A percentile compares a stretch with the other conserved stretches of the same genome.
phyloP scores from a whole-genome alignment of 2,888 invertebrate species.

The Apantesis nais region DNA sequence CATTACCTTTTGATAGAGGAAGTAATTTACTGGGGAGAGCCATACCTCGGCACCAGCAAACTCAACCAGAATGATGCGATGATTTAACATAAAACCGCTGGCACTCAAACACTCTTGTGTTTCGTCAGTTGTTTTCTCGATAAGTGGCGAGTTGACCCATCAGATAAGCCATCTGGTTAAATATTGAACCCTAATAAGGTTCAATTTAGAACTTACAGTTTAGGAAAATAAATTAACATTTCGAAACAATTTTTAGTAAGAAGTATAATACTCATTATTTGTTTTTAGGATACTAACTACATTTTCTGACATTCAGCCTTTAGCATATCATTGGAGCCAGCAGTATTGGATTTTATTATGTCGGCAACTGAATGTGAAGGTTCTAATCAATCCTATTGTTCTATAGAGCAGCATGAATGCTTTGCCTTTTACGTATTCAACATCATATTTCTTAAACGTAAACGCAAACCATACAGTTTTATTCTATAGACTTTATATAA shows the following conservation, averaged over 20 bases:
- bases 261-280: not conserved
- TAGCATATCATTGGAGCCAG: not conserved
- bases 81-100: not conserved
- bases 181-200: too few relatives aligned
- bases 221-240: not conserved
- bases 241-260: not conserved
- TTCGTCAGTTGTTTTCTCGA: too few relatives aligned
- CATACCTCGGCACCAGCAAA: not conserved
- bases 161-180: too few relatives aligned
- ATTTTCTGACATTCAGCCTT: not conserved
- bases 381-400: constrained; percentile 9
- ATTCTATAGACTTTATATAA: not conserved
- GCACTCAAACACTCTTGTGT: too few relatives aligned
- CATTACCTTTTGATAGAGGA: not conserved
- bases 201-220: not conserved
- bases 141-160: too few relatives aligned
- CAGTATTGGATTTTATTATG: not conserved
- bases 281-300: not conserved
- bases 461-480: not conserved
- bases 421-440: not conserved
- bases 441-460: not conserved
- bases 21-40: not conserved
- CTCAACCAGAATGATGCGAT: not conserved
- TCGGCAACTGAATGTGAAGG: constrained; percentile 7
- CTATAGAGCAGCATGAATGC: not conserved